These are phyloP conservation scores for Poecilus cupreus DNA, from an alignment of 2,888 invertebrate genomes.

Conservation along the genomic window DNA sequence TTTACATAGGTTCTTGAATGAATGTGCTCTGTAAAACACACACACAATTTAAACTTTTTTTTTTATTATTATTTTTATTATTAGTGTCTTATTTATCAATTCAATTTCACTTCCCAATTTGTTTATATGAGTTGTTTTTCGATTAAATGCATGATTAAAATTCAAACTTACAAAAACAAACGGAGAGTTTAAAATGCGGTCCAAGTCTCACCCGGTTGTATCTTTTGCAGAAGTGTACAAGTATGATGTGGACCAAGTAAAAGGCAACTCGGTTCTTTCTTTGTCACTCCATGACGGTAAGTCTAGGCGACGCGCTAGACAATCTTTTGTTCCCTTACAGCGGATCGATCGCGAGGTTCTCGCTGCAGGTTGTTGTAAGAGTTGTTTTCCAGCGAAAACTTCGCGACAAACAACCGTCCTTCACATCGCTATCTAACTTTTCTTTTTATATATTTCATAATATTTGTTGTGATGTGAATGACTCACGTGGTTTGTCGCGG, in stretches of 20 bases:
- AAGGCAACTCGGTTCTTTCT: constrained; percentile 76
- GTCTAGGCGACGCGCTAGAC: constrained; percentile 73
- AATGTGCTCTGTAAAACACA: constrained; percentile 42
- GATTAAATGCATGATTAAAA: constrained; percentile 62
- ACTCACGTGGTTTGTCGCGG: neutral
- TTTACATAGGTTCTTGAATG: constrained; percentile 56
- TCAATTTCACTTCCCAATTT: constrained; percentile 20
- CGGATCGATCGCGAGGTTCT: constrained; percentile 43
- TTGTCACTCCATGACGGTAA: constrained; percentile 80
- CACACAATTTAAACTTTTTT: constrained; percentile 13
- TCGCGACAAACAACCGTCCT: neutral
- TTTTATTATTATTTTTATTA: neutral
- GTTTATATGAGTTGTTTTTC: constrained; percentile 37
- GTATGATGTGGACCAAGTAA: constrained; percentile 78
- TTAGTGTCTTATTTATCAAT: constrained; percentile 7
- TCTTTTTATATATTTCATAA: neutral
- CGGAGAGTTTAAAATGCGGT: constrained; percentile 48
- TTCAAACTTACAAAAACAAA: constrained; percentile 39
- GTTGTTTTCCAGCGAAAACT: constrained; percentile 48
- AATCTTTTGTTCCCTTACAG: constrained; percentile 55
- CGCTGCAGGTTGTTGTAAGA: constrained; percentile 50
- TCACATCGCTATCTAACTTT: neutral
- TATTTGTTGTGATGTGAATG: neutral
- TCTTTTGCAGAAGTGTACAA: constrained; percentile 85
- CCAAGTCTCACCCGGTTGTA: constrained; percentile 80